Evolutionary conservation across 1,140 invertebrate species (phyloP).

Genomic region (Parasteatoda tepidariorum): DNA sequence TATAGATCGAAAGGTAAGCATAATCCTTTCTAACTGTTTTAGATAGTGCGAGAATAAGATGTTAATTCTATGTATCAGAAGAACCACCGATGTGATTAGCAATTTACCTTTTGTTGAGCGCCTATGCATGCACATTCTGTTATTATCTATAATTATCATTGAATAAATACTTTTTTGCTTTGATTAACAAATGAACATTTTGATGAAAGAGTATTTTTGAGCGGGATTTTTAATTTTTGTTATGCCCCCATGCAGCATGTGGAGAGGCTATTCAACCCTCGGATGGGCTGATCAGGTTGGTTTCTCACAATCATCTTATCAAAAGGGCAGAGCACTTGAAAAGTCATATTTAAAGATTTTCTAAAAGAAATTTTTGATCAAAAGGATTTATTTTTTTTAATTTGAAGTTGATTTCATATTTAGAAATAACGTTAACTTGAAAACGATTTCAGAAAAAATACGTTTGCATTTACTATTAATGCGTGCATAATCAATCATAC

Average conservation of each 20-base stretch:
- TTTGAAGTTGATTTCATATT: no score
- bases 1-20: no score
- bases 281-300: slow-evolving; percentile 61
- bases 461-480: no score
- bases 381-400: neutral
- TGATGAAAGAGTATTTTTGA: slow-evolving; percentile 49
- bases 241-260: slow-evolving; percentile 56
- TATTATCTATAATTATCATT: slow-evolving; percentile 43
- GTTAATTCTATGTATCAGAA: no score
- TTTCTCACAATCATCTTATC: slow-evolving; percentile 45
- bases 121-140: slow-evolving; percentile 46
- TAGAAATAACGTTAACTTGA: no score
- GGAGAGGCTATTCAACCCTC: slow-evolving; percentile 61
- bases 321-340: slow-evolving; percentile 16
- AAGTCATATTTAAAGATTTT: slow-evolving; percentile 15
- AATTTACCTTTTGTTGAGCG: slow-evolving; percentile 19
- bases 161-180: slow-evolving; percentile 41
- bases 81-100: slow-evolving; percentile 12
- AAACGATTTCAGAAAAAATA: no score
- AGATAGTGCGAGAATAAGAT: no score
- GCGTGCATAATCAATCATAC: no score
- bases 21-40: no score
- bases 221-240: slow-evolving; percentile 51
- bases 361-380: neutral
- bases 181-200: slow-evolving; percentile 42